phyloP scores from a whole-genome alignment of 2,113 vertebrate genomes.

The Anoplopoma fimbria region DNA sequence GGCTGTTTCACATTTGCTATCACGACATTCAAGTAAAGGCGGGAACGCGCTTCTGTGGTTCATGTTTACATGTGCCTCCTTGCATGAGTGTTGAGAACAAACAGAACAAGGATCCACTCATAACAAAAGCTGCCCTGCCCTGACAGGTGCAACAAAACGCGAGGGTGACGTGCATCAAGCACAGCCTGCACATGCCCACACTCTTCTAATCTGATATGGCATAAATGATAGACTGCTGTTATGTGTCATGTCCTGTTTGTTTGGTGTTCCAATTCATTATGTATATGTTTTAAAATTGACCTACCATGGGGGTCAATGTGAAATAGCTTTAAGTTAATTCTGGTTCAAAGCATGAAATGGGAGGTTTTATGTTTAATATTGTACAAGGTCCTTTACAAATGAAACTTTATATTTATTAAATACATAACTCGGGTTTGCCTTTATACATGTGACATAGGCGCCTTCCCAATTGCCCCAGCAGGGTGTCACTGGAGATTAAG shows the following conservation, averaged over 20 bases:
- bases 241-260: neutral
- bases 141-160: constrained; percentile 22
- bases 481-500: constrained; percentile 36
- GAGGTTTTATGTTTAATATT: neutral
- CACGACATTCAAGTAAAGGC: neutral
- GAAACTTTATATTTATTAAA: neutral
- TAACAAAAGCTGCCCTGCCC: constrained; percentile 37
- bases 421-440: neutral
- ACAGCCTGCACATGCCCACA: constrained; percentile 46
- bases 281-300: neutral
- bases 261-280: neutral
- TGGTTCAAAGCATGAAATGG: neutral
- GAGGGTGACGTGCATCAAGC: constrained; percentile 23
- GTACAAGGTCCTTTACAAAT: neutral
- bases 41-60: neutral
- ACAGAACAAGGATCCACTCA: neutral
- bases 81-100: neutral
- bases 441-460: neutral
- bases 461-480: constrained; percentile 21
- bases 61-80: neutral
- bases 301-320: neutral
- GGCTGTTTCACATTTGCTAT: neutral
- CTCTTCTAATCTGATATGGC: constrained; percentile 19
- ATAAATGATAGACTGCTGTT: constrained; percentile 3
- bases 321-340: neutral